Base-by-base conservation (phyloP, 2,888 invertebrate species). In the Drosophila falleni region DNA sequence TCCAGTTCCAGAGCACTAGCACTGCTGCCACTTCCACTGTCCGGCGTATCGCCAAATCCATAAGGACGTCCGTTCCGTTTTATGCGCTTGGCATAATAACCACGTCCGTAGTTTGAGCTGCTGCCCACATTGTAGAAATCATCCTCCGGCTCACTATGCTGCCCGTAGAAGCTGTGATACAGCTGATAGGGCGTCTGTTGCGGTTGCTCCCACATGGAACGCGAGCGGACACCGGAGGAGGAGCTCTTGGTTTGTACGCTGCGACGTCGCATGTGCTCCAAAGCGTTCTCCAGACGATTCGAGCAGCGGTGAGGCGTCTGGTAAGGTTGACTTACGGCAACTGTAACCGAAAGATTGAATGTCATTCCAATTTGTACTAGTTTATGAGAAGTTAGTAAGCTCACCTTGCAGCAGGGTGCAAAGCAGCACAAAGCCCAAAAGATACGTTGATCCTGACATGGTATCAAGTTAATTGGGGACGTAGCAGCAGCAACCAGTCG, bases 221-320 rank as follows among this genome's bases (percentile, higher is more conserved):
- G 78, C 1, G 90, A 81, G 11, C 80, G 82, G 1, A 49, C 59
- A 5, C 75, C 58, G 8, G 70, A 46, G 8, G 70, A 46, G 4
- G 75, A 70, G n/a, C 79, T 77, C 64, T 90, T 91, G 3, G 82
- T 76, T 46, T 90, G 90, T 8, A 79, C 70, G 56, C 90, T 92
- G 23, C 92, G 91, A 0, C 91, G 89, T 6, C 92, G 94, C 89
- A 96, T 93, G 82, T 95, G 95, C 74, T 96, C 95, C 51, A 96
- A 89, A 0, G 96, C 96, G 10, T 93, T 94, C 90, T 96, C 96
- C 63, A 96, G 91, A 16, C 95, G 94, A 16, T 95, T 94, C 0
- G 95, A 95, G 80, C 96, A 96, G 70, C 95, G 93, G 59, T 94
- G 94, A 4, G 94, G 94, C 29, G 53, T 92, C 92, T 80, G 91